These are phyloP conservation scores for Eucera pruinosa DNA, from an alignment of 2,888 invertebrate species.

Conservation along the genomic window DNA sequence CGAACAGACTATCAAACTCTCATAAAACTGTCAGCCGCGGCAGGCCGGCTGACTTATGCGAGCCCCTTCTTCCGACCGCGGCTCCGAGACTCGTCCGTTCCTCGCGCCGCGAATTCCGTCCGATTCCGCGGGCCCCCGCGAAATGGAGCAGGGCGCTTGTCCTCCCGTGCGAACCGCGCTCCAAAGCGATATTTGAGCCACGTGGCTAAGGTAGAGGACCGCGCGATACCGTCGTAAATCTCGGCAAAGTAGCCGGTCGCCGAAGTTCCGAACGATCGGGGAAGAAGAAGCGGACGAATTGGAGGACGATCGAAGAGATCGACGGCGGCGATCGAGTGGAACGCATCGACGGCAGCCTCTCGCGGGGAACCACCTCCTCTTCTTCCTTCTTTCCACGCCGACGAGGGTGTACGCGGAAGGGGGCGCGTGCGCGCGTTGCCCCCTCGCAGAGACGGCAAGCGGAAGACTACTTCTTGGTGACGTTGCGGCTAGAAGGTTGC, in stretches of 20 bases:
- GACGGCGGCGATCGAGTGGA: slow-evolving; percentile 28
- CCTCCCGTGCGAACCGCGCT: too few species aligned
- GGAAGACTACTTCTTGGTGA: slow-evolving; percentile 75
- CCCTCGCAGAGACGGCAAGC: slow-evolving; percentile 72
- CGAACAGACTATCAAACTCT: slow-evolving; percentile 83
- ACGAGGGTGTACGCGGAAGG: slow-evolving; percentile 71
- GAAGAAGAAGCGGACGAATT: too few species aligned
- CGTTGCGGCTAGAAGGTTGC: slow-evolving; percentile 73
- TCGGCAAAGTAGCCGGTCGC: not conserved
- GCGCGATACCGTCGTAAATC: not conserved
- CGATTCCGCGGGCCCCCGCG: not conserved
- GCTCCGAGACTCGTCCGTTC: slow-evolving; percentile 46
- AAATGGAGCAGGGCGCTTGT: too few species aligned
- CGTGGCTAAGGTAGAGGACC: too few species aligned
- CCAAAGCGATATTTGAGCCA: too few species aligned
- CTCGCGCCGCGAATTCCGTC: slow-evolving; percentile 32
- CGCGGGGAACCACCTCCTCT: slow-evolving; percentile 54
- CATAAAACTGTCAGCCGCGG: slow-evolving; percentile 84
- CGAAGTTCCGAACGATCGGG: too few species aligned
- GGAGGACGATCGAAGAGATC: too few species aligned
- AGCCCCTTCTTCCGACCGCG: slow-evolving; percentile 66
- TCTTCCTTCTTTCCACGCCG: slow-evolving; percentile 53
- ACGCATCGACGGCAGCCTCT: slow-evolving; percentile 19
- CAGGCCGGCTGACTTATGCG: slow-evolving; percentile 83
- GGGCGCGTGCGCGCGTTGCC: slow-evolving; percentile 78